Percentiles rank a stretch among this genome's conserved stretches.
phyloP scores from a whole-genome alignment of 2,113 vertebrate genomes.

The Catharus minimus region DNA sequence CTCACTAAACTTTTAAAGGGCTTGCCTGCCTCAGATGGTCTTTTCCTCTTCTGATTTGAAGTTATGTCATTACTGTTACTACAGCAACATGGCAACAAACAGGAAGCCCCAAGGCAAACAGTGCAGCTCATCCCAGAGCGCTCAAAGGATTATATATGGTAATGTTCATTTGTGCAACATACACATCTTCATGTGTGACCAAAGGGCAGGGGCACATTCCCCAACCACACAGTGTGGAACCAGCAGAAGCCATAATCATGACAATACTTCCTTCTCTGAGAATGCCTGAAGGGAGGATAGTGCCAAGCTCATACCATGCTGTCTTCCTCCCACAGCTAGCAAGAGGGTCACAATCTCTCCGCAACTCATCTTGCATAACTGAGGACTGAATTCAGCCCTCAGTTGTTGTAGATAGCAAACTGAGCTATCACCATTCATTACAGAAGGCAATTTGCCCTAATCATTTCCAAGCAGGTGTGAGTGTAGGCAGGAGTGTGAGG shows the following conservation, averaged over 20 bases:
- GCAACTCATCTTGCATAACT: background rate
- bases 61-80: background rate
- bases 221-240: accelerated
- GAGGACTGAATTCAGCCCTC: background rate
- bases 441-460: background rate
- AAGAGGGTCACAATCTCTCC: background rate
- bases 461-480: background rate
- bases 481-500: background rate
- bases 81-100: background rate
- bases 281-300: background rate
- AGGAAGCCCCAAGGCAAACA: background rate
- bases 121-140: background rate
- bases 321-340: background rate
- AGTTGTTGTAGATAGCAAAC: background rate
- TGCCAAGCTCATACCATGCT: background rate
- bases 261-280: accelerated
- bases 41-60: background rate
- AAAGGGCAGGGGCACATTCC: background rate
- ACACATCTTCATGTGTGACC: background rate
- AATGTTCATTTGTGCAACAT: background rate
- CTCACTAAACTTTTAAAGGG: background rate
- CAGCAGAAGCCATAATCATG: background rate
- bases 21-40: background rate
- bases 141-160: background rate
- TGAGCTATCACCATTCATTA: background rate